Evolutionary conservation across 2,113 vertebrate genomes (phyloP), one percentile per base, ranked within the genome.

Genomic region (Anguilla rostrata): DNA sequence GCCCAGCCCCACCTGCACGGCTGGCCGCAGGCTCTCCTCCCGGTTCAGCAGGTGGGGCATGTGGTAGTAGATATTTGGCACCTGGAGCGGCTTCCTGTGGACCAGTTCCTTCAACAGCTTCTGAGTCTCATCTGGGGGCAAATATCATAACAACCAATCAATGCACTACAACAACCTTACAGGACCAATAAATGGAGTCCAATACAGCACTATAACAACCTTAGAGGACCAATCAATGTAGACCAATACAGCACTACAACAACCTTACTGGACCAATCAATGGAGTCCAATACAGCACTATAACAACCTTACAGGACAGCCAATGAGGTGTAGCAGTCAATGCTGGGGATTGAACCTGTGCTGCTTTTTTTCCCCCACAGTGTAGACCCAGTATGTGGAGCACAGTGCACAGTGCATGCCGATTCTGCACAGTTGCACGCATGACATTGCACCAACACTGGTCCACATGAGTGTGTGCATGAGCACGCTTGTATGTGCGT

Each of bases 61-160:
- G 94, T 99, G 98, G 94, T 99, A 97, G 95, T 98, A 99, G 93
- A 99, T 98, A 94, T 96, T 99, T 96, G 98, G 98, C 95, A 99
- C 97, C 95, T 99, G 97, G 90, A 99, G 97, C 91, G 97, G 95
- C 93, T 98, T 99, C 93, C 93, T 97, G 86, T 95, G 97, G 86
- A 97, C 95, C 86, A 99, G 94, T 88, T 99, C 98, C 93, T 98
- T 99, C 88, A 99, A 92, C 63, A 99, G 94, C 92, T 99, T 99
- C 94, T 98, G 94, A 0, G 98, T 98, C 90, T 98, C 97, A 94
- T 97, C 98, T 99, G 92, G 95, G 92, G 89, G 4, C 86, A 8
- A 89, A 46, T 3, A 34, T 3, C 78, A 22, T 2, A 26, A 66
- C 60, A 66, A 26, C 60, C 60, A 41, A 39, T 40, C 15, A 14